Base-by-base conservation (phyloP, 2,797 vertebrate species). In the Leptoclinus maculatus region DNA sequence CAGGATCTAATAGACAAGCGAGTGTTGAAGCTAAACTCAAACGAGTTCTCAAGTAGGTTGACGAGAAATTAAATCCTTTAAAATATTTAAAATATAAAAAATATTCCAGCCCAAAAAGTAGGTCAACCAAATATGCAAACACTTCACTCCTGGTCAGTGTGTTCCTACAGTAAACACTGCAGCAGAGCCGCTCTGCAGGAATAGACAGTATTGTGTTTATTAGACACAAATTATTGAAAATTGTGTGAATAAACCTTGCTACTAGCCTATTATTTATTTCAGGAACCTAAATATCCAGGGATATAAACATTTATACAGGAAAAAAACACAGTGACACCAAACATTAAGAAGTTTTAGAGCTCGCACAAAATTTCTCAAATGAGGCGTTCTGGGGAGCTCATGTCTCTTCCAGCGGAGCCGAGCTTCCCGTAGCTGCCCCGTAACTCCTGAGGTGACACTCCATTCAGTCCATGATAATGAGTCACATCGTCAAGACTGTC, bases 61-160 rank as follows among this genome's bases (percentile, higher is more conserved):
- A 70, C 12, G 19, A 43, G 3, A 43, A 71, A 63, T 43, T 27
- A 70, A 85, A 66, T 36, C 70, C 58, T 66, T 41, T 79, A 69
- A 82, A 85, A 78, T 74, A 71, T 79, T 79, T 25, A 68, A 32
- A 10, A 78, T 78, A 81, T 82, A 63, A 58, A 83, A 82, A 25
- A 68, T 62, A 32, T 39, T 64, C 41, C 6, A 78, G 79, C 67
- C 19, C 66, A 77, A 88, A 90, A 92, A 87, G 79, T 88, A 88
- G 88, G 86, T 87, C 87, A 89, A 71, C 76, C 57, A 86, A 78
- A 85, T 71, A 80, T 79, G 73, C 81, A 76, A 63, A 79, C 63
- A 63, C 43, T 47, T 75, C 45, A 8, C 49, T 79, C 67, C 59
- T 69, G 79, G 79, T 82, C 82, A 63, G 36, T 43, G 19, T 36